Conservation (phyloP, 2,888 invertebrate genomes). For the Phengaris arion region DNA sequence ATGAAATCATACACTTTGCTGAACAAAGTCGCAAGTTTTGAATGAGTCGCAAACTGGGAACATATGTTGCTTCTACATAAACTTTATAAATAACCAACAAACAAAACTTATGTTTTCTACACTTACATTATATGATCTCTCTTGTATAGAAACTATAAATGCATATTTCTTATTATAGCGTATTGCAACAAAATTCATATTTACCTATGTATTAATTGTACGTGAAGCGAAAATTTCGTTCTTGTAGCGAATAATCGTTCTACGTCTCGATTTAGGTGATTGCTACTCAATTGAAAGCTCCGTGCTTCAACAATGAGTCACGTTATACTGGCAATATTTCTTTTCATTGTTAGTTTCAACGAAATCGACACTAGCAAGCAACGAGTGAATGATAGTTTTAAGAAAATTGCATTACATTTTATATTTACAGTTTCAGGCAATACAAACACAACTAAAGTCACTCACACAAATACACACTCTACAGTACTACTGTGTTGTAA, state of each 20-base stretch:
- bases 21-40: constrained; percentile 37
- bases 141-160: not conserved
- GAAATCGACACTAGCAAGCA: not conserved
- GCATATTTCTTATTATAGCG: not conserved
- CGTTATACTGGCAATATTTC: not conserved
- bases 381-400: not conserved
- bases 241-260: constrained; percentile 5
- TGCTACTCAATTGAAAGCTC: constrained; percentile 14
- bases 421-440: not conserved
- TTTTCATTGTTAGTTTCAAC: constrained; percentile 1
- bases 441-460: no score
- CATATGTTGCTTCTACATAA: constrained; percentile 37
- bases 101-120: not conserved
- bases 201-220: no score
- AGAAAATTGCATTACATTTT: not conserved
- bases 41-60: constrained; percentile 35
- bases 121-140: not conserved
- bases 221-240: no score
- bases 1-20: constrained; percentile 52
- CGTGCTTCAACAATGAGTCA: not conserved
- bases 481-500: no score
- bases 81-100: constrained; percentile 34
- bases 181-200: no score
- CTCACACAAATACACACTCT: no score
- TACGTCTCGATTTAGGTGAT: constrained; percentile 16